phyloP scores from a whole-genome alignment of 2,888 invertebrate species.

The Lochmaea capreae region DNA sequence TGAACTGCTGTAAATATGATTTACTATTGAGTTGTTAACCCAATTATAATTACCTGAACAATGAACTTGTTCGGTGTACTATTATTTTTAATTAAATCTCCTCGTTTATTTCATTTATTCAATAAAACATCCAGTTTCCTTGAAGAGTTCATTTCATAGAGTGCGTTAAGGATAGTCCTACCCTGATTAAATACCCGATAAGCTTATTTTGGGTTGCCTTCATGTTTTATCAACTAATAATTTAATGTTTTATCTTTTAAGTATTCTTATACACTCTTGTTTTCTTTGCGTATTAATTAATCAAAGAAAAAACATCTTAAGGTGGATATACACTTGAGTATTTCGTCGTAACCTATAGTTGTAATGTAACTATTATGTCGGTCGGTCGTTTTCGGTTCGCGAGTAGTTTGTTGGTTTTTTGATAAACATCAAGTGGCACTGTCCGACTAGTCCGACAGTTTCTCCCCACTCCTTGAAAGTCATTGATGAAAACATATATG shows the following conservation, averaged over 20 bases:
- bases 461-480: too few species aligned
- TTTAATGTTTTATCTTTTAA: conserved; percentile 36
- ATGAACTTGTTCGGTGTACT: too few species aligned
- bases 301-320: not conserved
- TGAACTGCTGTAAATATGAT: not conserved
- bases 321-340: too few species aligned
- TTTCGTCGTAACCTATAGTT: too few species aligned
- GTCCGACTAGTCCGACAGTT: too few species aligned
- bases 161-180: conserved; percentile 2
- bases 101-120: not conserved
- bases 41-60: not conserved
- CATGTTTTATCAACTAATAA: conserved; percentile 18
- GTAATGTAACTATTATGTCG: too few species aligned
- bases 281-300: not conserved
- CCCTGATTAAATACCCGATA: conserved; percentile 6
- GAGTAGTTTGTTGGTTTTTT: too few species aligned
- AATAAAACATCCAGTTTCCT: not conserved
- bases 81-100: conserved; percentile 6
- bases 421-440: too few species aligned
- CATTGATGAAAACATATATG: too few species aligned
- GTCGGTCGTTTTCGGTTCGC: too few species aligned
- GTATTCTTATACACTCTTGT: conserved; percentile 10
- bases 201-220: conserved; percentile 11
- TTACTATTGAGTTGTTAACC: not conserved
- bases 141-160: conserved; percentile 1